Percentiles rank a stretch among this genome's conserved stretches.
Conservation (phyloP, 1,140 invertebrate genomes). For the Pissodes strobi region DNA sequence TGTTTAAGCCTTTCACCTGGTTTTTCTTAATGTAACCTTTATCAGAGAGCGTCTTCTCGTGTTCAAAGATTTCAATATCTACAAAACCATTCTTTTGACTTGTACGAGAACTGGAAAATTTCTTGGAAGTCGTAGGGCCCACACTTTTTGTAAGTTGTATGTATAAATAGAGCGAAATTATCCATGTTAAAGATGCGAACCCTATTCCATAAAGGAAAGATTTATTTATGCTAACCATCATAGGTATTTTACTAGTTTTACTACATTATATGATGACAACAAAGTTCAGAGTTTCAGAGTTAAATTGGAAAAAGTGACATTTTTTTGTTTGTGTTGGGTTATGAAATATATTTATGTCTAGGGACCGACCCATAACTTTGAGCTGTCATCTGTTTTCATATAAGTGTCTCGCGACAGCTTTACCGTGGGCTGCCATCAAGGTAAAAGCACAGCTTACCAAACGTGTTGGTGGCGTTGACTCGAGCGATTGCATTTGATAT, state of each 20-base stretch:
- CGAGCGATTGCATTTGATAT: too few species aligned
- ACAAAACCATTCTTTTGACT: conserved; percentile 54
- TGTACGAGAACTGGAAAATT: background rate
- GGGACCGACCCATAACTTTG: too few species aligned
- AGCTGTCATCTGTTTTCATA: too few species aligned
- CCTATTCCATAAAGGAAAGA: conserved; percentile 68
- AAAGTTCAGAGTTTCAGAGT: too few species aligned
- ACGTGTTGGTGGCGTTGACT: too few species aligned
- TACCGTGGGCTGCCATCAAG: too few species aligned
- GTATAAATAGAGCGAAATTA: conserved; percentile 68
- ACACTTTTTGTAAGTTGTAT: conserved; percentile 36
- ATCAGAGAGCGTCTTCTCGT: background rate
- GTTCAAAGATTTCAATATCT: conserved; percentile 1
- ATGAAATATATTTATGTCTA: too few species aligned
- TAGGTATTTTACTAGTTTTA: background rate
- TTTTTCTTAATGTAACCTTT: conserved; percentile 14
- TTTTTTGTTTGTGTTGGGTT: too few species aligned
- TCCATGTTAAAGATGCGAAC: conserved; percentile 69
- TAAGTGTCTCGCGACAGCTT: too few species aligned
- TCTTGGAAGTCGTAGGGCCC: background rate
- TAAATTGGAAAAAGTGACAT: too few species aligned
- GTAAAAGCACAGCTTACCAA: too few species aligned
- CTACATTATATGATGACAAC: too few species aligned
- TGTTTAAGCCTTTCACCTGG: background rate
- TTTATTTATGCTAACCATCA: conserved; percentile 52